Conservation (phyloP, 1,140 invertebrate species). For the Liolophura sinensis region DNA sequence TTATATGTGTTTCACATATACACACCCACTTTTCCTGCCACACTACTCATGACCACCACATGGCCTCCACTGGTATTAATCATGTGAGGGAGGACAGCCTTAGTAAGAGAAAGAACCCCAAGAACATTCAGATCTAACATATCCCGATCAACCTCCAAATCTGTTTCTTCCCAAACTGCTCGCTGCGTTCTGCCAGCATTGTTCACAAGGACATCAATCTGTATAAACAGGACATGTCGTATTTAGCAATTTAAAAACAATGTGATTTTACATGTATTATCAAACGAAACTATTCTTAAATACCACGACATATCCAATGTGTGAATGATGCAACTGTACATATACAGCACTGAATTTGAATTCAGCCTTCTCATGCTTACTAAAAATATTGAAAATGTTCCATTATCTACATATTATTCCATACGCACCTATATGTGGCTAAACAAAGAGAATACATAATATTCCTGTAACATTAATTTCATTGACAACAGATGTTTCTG, state of each 20-base stretch:
- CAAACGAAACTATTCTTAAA: constrained; percentile 5
- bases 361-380: no score
- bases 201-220: constrained; percentile 59
- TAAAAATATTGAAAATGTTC: no score
- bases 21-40: constrained; percentile 69
- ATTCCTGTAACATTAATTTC: no score
- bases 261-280: constrained; percentile 1
- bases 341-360: neutral
- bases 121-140: constrained; percentile 85
- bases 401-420: no score
- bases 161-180: constrained; percentile 75
- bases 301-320: neutral
- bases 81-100: constrained; percentile 56
- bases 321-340: neutral
- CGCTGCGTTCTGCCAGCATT: constrained; percentile 72
- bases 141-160: constrained; percentile 74
- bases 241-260: neutral
- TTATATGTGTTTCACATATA: constrained; percentile 73
- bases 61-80: constrained; percentile 50
- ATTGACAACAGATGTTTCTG: no score
- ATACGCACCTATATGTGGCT: no score
- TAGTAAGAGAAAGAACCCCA: constrained; percentile 69
- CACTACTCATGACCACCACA: constrained; percentile 57
- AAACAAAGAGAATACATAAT: no score
- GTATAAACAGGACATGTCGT: constrained; percentile 13